A percentile compares a stretch with the other conserved stretches of the same genome.
Conservation (phyloP, 2,113 vertebrate genomes). For the Phyllopteryx taeniolatus region DNA sequence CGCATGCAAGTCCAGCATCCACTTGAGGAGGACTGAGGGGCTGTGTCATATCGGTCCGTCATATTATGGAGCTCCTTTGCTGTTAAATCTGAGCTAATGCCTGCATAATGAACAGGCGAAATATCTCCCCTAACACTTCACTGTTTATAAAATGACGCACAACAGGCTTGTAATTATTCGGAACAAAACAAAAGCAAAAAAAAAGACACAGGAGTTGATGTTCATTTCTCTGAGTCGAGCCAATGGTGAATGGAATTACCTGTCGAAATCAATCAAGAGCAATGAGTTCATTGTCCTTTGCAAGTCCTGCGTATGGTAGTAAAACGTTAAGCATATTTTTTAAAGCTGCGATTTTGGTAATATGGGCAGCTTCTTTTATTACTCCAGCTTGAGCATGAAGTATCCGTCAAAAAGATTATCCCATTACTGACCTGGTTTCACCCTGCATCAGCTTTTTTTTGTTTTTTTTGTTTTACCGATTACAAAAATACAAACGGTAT, state of each 20-base stretch:
- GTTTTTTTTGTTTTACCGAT: too few relatives aligned
- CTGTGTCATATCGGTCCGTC: neutral
- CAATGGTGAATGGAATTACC: neutral
- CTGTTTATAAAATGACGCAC: slow-evolving; percentile 53
- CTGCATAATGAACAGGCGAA: slow-evolving; percentile 50
- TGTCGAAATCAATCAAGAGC: neutral
- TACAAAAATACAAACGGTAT: too few relatives aligned
- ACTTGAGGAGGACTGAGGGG: neutral
- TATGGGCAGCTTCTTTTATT: too few relatives aligned
- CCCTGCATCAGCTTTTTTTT: too few relatives aligned
- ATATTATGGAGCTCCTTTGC: slow-evolving; percentile 18
- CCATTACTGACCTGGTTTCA: too few relatives aligned
- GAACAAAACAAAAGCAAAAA: neutral
- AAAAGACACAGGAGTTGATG: neutral
- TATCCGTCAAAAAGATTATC: too few relatives aligned
- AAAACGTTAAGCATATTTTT: neutral
- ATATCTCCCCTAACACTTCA: slow-evolving; percentile 54
- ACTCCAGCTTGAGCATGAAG: too few relatives aligned
- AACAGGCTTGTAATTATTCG: slow-evolving; percentile 26
- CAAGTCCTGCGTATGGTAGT: neutral
- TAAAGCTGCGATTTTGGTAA: neutral
- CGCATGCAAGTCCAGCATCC: neutral
- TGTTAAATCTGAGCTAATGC: slow-evolving; percentile 58
- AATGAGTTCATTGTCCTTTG: neutral
- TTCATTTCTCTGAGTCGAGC: neutral